Evolutionary conservation across 2,797 vertebrate species (phyloP), one percentile per base, ranked within the genome.

Genomic region (Melanotaenia parkinsoni): DNA sequence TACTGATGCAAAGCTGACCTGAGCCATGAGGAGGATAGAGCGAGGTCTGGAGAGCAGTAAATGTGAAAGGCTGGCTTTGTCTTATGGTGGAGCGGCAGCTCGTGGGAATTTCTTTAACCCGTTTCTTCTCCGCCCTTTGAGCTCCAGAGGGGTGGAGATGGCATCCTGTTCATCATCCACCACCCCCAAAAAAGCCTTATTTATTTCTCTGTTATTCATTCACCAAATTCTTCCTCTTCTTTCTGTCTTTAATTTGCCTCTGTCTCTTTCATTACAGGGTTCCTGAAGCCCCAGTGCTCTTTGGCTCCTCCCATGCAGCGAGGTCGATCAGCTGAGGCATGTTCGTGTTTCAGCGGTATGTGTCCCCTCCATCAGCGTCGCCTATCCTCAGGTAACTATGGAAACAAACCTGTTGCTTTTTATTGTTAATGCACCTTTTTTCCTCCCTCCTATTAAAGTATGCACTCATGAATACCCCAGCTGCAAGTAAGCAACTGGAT

Each of bases 201-300:
- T 59, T 18, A 20, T 56, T 45, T 18, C n/a, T 58, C 6, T 22
- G 9, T 32, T 22, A 3, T 67, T 28, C 1, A 0, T 0, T 22
- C 24, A 14, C 8, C 22, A 12, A 1, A 47, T 37, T 26, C 6
- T n/a, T 20, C 37, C 7, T 22, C 33, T 30, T 28, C 20, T 54
- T 50, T 26, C 22, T 63, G 1, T 71, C 0, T 58, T 50, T 75
- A 33, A 43, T 69, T 5, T 62, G 24, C 70, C 47, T 20, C 10
- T 1, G 1, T 85, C 47, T 80, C 14, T 76, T 43, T 80, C 59
- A 14, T 73, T 63, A 0, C 85, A 95, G 95, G 94, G 93, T 95
- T 95, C 89, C 87, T 95, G 88, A 95, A 95, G 89, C 94, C 95
- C 90, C 95, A 95, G 94, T 95, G 95, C 90, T 95, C 94, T 18